Evolutionary conservation across 2,888 invertebrate genomes (phyloP).

Genomic region (Lagria hirta): DNA sequence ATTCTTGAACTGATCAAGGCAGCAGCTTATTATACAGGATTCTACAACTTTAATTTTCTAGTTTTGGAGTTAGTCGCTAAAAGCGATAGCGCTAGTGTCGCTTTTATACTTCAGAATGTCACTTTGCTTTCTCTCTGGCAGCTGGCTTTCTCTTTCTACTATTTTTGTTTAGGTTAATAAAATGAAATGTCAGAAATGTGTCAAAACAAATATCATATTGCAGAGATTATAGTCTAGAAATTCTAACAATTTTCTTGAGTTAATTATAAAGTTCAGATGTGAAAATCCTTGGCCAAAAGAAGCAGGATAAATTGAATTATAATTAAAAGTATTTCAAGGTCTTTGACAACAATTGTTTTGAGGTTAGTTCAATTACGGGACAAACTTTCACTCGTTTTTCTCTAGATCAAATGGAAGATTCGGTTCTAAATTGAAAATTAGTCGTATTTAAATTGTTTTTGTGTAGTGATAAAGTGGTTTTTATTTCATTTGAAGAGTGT

Average conservation of each 20-base stretch:
- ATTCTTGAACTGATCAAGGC: too few species aligned
- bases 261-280: slow-evolving; percentile 11
- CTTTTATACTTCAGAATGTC: not conserved
- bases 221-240: slow-evolving; percentile 10
- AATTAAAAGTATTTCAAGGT: not conserved
- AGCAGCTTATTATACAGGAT: too few species aligned
- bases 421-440: not conserved
- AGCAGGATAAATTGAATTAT: slow-evolving; percentile 11
- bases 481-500: slow-evolving; percentile 5
- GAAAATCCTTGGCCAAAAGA: slow-evolving; percentile 1
- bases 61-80: not conserved
- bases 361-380: slow-evolving; percentile 23
- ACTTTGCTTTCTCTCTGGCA: too few species aligned
- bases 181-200: slow-evolving; percentile 15
- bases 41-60: not conserved
- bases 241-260: not conserved
- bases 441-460: not conserved
- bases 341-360: not conserved
- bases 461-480: slow-evolving; percentile 6
- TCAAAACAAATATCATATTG: slow-evolving; percentile 24
- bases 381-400: too few species aligned
- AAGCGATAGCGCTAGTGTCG: not conserved
- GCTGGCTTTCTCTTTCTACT: slow-evolving; percentile 4
- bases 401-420: not conserved
- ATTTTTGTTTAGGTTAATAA: too few species aligned